These are phyloP conservation scores for Ephialtes manifestator DNA, from an alignment of 2,888 invertebrate species.

Conservation along the genomic window DNA sequence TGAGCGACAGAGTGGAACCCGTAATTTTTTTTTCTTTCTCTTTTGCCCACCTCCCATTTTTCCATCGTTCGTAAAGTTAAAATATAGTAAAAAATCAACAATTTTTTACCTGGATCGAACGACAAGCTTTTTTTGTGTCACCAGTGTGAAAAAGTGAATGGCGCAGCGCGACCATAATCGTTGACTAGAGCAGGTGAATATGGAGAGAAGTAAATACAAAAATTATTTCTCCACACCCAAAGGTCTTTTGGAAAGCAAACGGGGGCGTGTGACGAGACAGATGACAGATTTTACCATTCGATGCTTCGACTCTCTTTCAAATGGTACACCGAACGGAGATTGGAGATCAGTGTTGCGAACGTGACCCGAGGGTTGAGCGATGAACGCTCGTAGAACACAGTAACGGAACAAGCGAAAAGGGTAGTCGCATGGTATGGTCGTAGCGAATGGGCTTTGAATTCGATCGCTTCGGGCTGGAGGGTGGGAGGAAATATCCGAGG, in stretches of 20 bases:
- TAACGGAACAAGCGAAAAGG: slow-evolving; percentile 17
- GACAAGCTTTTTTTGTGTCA: neutral
- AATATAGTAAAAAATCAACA: slow-evolving; percentile 28
- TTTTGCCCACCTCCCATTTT: slow-evolving; percentile 5
- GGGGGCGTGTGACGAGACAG: slow-evolving; percentile 38
- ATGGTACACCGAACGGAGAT: slow-evolving; percentile 54
- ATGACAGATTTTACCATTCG: slow-evolving; percentile 54
- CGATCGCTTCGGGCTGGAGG: slow-evolving; percentile 42
- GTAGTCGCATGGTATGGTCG: slow-evolving; percentile 7
- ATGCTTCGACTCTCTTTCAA: slow-evolving; percentile 36
- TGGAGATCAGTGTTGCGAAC: slow-evolving; percentile 63
- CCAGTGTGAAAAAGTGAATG: slow-evolving; percentile 32
- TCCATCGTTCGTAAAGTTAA: neutral
- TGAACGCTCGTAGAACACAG: slow-evolving; percentile 50
- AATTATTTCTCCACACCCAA: slow-evolving; percentile 37
- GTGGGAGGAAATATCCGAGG: slow-evolving; percentile 41
- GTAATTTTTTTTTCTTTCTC: neutral
- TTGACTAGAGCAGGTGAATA: slow-evolving; percentile 14
- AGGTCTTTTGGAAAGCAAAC: slow-evolving; percentile 25
- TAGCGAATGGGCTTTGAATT: slow-evolving; percentile 24
- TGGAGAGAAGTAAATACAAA: slow-evolving; percentile 16
- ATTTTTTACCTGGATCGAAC: neutral
- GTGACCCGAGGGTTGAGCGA: slow-evolving; percentile 57
- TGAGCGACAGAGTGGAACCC: neutral
- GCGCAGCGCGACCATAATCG: slow-evolving; percentile 35